Conservation (phyloP, 1,140 invertebrate species). For the Asbolus verrucosus region DNA sequence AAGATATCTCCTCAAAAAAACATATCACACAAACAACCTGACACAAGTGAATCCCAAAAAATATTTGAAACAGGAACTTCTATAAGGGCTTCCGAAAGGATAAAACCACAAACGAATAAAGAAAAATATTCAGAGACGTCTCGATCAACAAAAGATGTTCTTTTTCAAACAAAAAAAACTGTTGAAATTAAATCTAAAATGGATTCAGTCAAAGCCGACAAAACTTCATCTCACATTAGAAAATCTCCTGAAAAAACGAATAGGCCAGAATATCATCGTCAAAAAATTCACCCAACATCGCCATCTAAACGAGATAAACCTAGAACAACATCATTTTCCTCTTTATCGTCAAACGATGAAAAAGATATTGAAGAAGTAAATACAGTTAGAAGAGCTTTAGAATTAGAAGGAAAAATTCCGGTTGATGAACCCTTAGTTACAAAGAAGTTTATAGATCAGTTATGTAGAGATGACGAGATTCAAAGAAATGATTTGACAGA, state of each 20-base stretch:
- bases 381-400: constrained; percentile 5
- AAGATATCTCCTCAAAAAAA: too few species aligned
- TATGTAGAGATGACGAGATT: constrained; percentile 58
- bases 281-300: constrained; percentile 11
- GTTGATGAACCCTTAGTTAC: constrained; percentile 59
- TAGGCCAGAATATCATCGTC: not conserved
- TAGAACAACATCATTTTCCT: constrained; percentile 23
- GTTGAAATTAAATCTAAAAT: too few species aligned
- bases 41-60: too few species aligned
- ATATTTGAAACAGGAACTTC: too few species aligned
- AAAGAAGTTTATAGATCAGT: constrained; percentile 58
- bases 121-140: too few species aligned
- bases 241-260: not conserved
- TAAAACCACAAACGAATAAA: too few species aligned
- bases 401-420: constrained; percentile 55
- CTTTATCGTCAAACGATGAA: constrained; percentile 9
- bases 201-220: not conserved
- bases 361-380: constrained; percentile 31
- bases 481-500: constrained; percentile 41
- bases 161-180: too few species aligned
- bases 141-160: too few species aligned
- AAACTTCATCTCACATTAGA: constrained; percentile 4
- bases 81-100: too few species aligned
- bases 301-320: constrained; percentile 11
- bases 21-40: too few species aligned